Evolutionary conservation across 53 echinoderm and acorn worm genomes (phyloP), one percentile per base, ranked within the genome.

Genomic region (Luidia sarsii): DNA sequence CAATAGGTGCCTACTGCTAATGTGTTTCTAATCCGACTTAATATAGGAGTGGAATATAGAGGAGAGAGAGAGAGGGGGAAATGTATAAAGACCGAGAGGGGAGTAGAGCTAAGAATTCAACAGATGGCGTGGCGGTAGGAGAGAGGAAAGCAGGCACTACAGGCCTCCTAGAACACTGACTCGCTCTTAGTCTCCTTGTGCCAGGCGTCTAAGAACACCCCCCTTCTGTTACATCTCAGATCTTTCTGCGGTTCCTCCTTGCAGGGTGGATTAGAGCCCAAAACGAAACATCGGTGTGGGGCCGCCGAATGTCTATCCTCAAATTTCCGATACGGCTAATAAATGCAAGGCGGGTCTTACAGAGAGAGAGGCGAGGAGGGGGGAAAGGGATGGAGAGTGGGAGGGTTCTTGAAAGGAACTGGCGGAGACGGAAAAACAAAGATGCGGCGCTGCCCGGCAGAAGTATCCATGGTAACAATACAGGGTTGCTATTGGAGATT

Each of bases 191-290:
- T n/a, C n/a, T n/a, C n/a, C n/a, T n/a, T n/a, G n/a, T n/a, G n/a
- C n/a, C n/a, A n/a, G n/a, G n/a, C n/a, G n/a, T n/a, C n/a, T n/a
- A n/a, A n/a, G n/a, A n/a, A n/a, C n/a, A 43, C 59, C 61, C 50
- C 74, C 77, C 77, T 77, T 77, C 77, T 77, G 77, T 61, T 77
- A 35, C 77, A 29, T 77, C 61, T 77, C n/a, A 46, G 19, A 7
- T 31, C 29, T 48, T 19, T 41, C 41, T 41, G 11, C 11, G 20
- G 37, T 65, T 21, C 37, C 15, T 61, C 59, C 77, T 77, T 45
- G 30, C 21, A 77, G 77, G 15, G 33, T 30, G 77, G 77, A 77
- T 77, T 77, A 77, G 24, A 39, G 18, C 25, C 16, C 22, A 77
- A 59, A 34, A 45, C 29, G 39, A 43, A 77, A 61, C 43, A 30